Conservation (phyloP, 2,797 vertebrate species). For the Sarcophilus harrisii region DNA sequence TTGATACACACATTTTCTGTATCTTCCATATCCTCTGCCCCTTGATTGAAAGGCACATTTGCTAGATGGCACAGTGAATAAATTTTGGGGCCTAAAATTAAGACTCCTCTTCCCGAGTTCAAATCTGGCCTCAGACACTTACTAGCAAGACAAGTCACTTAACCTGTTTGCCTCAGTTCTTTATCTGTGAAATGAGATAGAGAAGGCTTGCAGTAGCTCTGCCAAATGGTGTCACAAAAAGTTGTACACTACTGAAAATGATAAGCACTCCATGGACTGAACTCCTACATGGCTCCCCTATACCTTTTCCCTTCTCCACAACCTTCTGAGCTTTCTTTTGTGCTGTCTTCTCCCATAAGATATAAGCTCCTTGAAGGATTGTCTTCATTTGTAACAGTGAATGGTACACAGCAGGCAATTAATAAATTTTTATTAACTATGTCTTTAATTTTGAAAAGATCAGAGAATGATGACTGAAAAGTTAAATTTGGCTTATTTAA, state of each 20-base stretch:
- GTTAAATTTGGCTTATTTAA: background rate
- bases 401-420: background rate
- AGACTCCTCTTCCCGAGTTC: background rate
- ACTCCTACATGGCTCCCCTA: background rate
- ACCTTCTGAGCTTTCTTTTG: background rate
- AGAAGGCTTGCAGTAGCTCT: background rate
- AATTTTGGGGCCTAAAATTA: no score
- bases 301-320: background rate
- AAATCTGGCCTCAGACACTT: background rate
- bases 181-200: background rate
- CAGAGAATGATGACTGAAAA: background rate
- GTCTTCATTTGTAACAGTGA: background rate
- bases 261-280: background rate
- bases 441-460: background rate
- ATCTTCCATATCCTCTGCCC: no score
- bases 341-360: background rate
- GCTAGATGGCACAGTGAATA: no score
- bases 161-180: background rate
- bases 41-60: no score
- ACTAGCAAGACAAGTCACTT: background rate
- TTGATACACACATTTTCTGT: no score
- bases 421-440: background rate
- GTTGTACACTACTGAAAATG: background rate
- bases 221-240: background rate
- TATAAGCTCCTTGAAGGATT: background rate